These are phyloP conservation scores for Saguinus midas DNA, from an alignment of 2,113 vertebrate species.

Conservation along the genomic window DNA sequence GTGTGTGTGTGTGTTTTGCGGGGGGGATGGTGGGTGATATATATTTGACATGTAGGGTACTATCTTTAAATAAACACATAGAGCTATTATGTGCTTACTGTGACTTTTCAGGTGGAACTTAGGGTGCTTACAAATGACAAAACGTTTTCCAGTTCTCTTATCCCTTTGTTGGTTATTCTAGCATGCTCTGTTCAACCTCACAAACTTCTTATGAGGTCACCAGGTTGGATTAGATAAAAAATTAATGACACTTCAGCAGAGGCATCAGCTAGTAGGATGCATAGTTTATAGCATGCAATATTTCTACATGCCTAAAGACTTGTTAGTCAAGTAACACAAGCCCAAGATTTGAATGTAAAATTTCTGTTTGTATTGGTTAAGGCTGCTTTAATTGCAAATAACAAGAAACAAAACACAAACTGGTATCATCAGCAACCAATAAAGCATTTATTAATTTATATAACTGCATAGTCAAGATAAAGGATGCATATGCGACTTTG, in stretches of 20 bases:
- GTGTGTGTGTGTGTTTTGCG: rapidly evolving
- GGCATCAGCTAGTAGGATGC: neutral
- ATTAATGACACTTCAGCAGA: neutral
- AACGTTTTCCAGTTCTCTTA: neutral
- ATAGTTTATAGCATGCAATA: neutral
- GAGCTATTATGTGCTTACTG: neutral
- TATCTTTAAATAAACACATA: neutral
- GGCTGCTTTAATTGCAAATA: neutral
- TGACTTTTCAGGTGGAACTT: neutral
- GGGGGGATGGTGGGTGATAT: neutral
- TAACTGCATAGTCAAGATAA: neutral
- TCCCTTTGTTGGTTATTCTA: neutral
- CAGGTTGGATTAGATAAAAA: neutral
- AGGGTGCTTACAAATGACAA: neutral
- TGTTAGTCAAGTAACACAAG: neutral
- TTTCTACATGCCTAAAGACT: neutral
- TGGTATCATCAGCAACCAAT: neutral
- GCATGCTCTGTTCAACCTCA: neutral
- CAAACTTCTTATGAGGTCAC: neutral
- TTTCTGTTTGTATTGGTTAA: neutral
- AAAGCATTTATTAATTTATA: neutral
- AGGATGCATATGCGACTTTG: neutral
- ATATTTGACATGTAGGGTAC: neutral
- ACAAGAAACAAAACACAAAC: neutral
- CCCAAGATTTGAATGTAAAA: neutral